These are phyloP conservation scores for Hyalella azteca DNA, from an alignment of 2,888 invertebrate genomes.

Conservation along the genomic window DNA sequence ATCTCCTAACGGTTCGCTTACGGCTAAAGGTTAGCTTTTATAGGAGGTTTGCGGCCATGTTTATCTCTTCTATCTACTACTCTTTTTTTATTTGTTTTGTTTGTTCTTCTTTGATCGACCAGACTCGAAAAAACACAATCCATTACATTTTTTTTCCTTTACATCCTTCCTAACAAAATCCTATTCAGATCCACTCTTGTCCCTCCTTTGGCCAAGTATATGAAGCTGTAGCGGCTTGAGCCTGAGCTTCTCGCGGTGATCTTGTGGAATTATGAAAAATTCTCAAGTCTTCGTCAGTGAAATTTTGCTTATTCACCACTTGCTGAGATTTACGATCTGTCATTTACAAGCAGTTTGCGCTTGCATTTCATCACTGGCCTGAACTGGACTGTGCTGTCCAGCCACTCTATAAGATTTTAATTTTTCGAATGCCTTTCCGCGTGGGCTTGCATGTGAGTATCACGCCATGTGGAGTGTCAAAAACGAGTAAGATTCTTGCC, in stretches of 20 bases:
- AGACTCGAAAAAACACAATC: background rate
- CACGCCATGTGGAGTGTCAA: background rate
- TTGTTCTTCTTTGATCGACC: background rate
- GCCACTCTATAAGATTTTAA: slow-evolving; percentile 42
- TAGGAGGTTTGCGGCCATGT: slow-evolving; percentile 39
- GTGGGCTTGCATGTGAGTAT: slow-evolving; percentile 54
- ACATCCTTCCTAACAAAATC: background rate
- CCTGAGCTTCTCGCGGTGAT: background rate
- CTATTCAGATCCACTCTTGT: background rate
- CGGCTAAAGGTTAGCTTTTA: slow-evolving; percentile 54
- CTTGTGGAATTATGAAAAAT: background rate
- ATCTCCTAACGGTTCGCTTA: slow-evolving; percentile 56
- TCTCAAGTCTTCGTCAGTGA: slow-evolving; percentile 8
- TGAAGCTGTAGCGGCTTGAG: background rate
- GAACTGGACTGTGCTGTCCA: slow-evolving; percentile 49
- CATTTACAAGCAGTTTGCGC: slow-evolving; percentile 36
- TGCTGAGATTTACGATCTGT: slow-evolving; percentile 36
- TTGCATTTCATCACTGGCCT: slow-evolving; percentile 47
- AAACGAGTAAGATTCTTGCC: slow-evolving; percentile 6
- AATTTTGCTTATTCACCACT: slow-evolving; percentile 20
- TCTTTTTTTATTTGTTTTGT: background rate
- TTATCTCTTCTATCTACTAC: background rate
- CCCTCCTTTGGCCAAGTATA: background rate
- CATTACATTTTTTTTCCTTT: background rate
- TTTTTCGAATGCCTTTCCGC: slow-evolving; percentile 52